These are phyloP conservation scores for Eremophila alpestris DNA, from an alignment of 2,797 vertebrate genomes.

Conservation along the genomic window DNA sequence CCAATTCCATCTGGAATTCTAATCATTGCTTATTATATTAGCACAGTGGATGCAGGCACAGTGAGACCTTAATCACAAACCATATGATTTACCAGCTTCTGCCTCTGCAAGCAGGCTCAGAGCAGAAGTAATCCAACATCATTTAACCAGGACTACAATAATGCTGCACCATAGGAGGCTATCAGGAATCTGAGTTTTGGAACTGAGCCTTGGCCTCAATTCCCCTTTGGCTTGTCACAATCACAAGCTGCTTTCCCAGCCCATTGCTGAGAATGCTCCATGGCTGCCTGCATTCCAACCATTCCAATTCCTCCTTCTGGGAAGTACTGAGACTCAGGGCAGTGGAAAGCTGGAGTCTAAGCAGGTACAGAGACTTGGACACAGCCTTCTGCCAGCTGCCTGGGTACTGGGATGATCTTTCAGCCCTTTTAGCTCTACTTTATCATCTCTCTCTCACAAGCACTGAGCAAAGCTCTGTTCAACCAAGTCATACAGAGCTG, in stretches of 20 bases:
- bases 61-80: constrained; percentile 1
- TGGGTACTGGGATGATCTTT: neutral
- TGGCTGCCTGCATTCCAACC: neutral
- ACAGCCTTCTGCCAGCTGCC: neutral
- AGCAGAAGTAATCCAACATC: constrained; percentile 38
- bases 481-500: neutral
- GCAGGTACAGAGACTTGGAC: neutral
- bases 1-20: constrained; percentile 50
- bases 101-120: constrained; percentile 11
- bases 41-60: neutral
- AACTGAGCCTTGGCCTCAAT: neutral
- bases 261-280: neutral
- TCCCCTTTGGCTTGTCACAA: neutral
- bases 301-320: neutral
- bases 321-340: neutral
- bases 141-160: constrained; percentile 35
- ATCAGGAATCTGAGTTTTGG: neutral
- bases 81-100: constrained; percentile 33
- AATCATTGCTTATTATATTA: constrained; percentile 49
- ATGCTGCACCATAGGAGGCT: neutral
- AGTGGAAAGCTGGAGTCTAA: neutral
- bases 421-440: neutral
- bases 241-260: neutral
- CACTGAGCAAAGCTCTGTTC: neutral
- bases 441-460: neutral